Conservation (phyloP, 1,140 invertebrate species). For the Drosophila auraria region DNA sequence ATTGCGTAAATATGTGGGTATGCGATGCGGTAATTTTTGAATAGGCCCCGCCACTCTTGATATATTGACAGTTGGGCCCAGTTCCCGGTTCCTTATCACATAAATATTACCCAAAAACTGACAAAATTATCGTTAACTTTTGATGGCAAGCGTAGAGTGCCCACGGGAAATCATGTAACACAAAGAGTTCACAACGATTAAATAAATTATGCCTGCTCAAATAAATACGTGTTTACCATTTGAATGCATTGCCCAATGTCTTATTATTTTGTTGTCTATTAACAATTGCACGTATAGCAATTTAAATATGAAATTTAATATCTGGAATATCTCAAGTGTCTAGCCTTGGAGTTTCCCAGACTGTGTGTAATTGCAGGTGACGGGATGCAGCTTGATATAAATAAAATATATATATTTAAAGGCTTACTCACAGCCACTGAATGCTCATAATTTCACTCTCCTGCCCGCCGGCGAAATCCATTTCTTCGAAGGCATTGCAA, state of each 20-base stretch:
- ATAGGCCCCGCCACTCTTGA: slow-evolving; percentile 45
- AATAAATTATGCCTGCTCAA: slow-evolving; percentile 45
- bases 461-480: neutral
- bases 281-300: slow-evolving; percentile 20
- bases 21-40: slow-evolving; percentile 62
- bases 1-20: slow-evolving; percentile 61
- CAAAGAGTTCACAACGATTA: slow-evolving; percentile 18
- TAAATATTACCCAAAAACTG: slow-evolving; percentile 24
- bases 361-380: neutral
- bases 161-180: slow-evolving; percentile 32
- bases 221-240: slow-evolving; percentile 36
- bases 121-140: slow-evolving; percentile 19
- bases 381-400: neutral
- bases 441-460: neutral
- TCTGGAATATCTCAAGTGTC: slow-evolving; percentile 23
- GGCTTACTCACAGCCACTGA: neutral
- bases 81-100: slow-evolving; percentile 53
- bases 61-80: slow-evolving; percentile 52
- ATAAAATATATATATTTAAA: neutral
- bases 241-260: slow-evolving; percentile 36
- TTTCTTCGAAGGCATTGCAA: slow-evolving; percentile 7
- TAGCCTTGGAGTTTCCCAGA: slow-evolving; percentile 13
- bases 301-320: slow-evolving; percentile 43
- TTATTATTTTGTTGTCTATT: slow-evolving; percentile 11
- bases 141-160: slow-evolving; percentile 14